These are phyloP conservation scores for Rhynchotus rufescens DNA, from an alignment of 2,797 vertebrate species.

Conservation along the genomic window DNA sequence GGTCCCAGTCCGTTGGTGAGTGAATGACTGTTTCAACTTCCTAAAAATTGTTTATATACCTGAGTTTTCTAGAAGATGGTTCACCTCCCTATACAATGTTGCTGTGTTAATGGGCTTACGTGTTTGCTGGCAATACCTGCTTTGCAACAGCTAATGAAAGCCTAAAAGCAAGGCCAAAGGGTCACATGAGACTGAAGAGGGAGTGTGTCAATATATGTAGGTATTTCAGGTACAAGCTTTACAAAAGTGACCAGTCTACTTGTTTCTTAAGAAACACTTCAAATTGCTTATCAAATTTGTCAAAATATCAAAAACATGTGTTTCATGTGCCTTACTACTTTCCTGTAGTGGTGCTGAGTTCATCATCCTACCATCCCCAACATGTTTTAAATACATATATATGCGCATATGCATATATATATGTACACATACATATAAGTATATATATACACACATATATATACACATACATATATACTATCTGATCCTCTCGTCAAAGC, in stretches of 20 bases:
- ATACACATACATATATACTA: too few relatives aligned
- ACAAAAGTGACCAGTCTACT: background rate
- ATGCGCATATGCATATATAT: too few relatives aligned
- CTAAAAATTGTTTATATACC: background rate
- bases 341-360: background rate
- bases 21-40: background rate
- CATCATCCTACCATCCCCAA: background rate
- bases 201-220: background rate
- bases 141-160: background rate
- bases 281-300: background rate
- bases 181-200: background rate
- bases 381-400: background rate
- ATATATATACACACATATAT: too few relatives aligned
- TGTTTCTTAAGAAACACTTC: background rate
- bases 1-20: background rate
- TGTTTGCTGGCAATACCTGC: background rate
- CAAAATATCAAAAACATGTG: too few relatives aligned
- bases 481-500: background rate
- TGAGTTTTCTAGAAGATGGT: background rate
- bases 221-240: background rate
- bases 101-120: background rate
- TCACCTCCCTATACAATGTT: background rate
- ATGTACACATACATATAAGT: too few relatives aligned
- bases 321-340: background rate
- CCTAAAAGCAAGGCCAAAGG: background rate